Base-by-base conservation (phyloP, 2,797 vertebrate genomes). In the Sphaeramia orbicularis region DNA sequence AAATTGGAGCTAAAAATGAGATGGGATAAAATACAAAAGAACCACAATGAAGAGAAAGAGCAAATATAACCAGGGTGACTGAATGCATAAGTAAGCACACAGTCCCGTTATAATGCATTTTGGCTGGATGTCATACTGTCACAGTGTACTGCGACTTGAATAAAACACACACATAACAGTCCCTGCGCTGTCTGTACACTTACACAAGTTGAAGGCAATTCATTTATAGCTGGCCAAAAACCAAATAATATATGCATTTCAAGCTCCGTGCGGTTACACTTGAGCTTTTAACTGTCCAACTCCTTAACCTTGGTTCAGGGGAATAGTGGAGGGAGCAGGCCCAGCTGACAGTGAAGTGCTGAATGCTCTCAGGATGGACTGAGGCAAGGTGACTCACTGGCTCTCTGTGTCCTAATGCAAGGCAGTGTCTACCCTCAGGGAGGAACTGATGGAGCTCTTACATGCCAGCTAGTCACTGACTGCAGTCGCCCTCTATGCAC, bases 351-450 rank as follows among this genome's bases (percentile, higher is more conserved):
- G 78, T 71, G 72, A 86, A 85, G 75, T 66, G 72, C 80, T 47
- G 70, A 65, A 75, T 41, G 85, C 85, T 89, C 74, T 81, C 27
- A 87, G 84, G 78, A 64, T 76, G 59, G 85, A 85, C 74, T 56
- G 49, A 67, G 87, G 86, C 84, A 87, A 91, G 89, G 89, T 91
- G 87, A 92, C 87, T 89, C 86, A 85, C 66, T 78, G 78, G 70
- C 74, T 79, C 74, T 71, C 76, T 71, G 68, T 15, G 38, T 85
- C 80, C 80, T 83, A 88, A 90, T 88, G 82, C 82, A 68, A 81
- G 72, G 59, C 78, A 57, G 68, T 60, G 78, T 76, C 62, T 58
- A 18, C 71, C 89, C 80, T 81, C 50, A 15, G 84, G 89, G 85
- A 77, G 52, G 49, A 77, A 49, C 66, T 79, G 85, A 86, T 84